Conservation (phyloP, 2,797 vertebrate genomes). For the Pseudochromis fuscus region DNA sequence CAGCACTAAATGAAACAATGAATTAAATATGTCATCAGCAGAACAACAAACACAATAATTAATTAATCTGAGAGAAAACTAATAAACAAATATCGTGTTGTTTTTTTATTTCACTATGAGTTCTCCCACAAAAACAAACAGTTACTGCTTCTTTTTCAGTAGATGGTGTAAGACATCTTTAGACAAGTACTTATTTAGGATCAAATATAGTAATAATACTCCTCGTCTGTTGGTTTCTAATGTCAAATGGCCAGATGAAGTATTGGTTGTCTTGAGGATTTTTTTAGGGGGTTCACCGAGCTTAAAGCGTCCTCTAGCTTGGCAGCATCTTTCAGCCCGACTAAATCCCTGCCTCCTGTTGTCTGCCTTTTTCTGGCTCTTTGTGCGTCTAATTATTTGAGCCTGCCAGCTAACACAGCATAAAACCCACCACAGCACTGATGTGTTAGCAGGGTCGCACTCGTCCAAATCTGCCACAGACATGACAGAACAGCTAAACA, state of each 20-base stretch:
- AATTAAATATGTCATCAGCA: slow-evolving; percentile 15
- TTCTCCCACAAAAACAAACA: neutral
- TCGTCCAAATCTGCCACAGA: slow-evolving; percentile 34
- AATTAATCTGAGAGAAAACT: neutral
- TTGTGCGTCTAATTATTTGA: slow-evolving; percentile 53
- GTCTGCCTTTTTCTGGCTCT: slow-evolving; percentile 51
- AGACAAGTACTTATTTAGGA: neutral
- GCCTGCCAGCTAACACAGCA: slow-evolving; percentile 39
- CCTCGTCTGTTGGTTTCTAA: neutral
- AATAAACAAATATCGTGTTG: neutral
- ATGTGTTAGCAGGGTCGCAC: slow-evolving; percentile 37
- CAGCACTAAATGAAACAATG: slow-evolving; percentile 4
- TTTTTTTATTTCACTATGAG: neutral
- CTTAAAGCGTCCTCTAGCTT: slow-evolving; percentile 41
- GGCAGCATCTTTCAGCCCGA: slow-evolving; percentile 26
- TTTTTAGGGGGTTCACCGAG: slow-evolving; percentile 33
- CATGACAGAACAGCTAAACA: slow-evolving; percentile 14
- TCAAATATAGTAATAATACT: neutral
- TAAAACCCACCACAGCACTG: slow-evolving; percentile 40
- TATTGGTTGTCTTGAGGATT: slow-evolving; percentile 15
- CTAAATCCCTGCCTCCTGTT: slow-evolving; percentile 53
- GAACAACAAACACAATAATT: neutral
- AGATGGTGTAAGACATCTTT: neutral
- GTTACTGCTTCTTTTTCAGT: no score
- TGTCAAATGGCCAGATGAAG: slow-evolving; percentile 20